Percentiles rank a stretch among this genome's conserved stretches.
Evolutionary conservation across 1,140 invertebrate genomes (phyloP).

Genomic region (Drosophila kurseongensis): DNA sequence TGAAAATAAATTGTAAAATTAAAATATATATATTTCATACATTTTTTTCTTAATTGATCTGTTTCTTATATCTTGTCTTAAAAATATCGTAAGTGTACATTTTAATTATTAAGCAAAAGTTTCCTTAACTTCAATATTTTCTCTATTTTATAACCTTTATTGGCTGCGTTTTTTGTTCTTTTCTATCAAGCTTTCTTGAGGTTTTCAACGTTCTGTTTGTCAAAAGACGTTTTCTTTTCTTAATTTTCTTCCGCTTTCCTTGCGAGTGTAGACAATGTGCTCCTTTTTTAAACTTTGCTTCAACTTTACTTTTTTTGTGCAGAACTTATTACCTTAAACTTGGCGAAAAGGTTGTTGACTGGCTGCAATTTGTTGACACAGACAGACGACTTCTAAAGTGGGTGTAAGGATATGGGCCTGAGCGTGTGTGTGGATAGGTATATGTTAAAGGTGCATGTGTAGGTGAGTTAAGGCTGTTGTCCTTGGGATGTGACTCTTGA

Average conservation of each 20-base stretch:
- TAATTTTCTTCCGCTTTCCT: slow-evolving; percentile 47
- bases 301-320: slow-evolving; percentile 37
- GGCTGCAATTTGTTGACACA: slow-evolving; percentile 69
- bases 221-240: background rate
- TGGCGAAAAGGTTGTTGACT: slow-evolving; percentile 78
- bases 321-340: slow-evolving; percentile 78
- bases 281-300: slow-evolving; percentile 42
- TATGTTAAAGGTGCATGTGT: background rate
- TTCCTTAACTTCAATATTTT: background rate
- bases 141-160: background rate
- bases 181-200: background rate
- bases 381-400: slow-evolving; percentile 59
- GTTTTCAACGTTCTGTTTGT: background rate
- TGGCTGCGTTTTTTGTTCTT: background rate
- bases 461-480: slow-evolving; percentile 32
- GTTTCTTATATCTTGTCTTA: background rate
- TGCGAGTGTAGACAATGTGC: slow-evolving; percentile 51
- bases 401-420: slow-evolving; percentile 25
- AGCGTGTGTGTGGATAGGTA: slow-evolving; percentile 8
- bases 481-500: slow-evolving; percentile 70
- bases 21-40: background rate
- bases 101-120: too few relatives aligned
- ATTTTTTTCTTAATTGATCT: too few relatives aligned
- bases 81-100: too few relatives aligned
- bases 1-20: background rate